phyloP scores from a whole-genome alignment of 2,888 invertebrate genomes.

The Drosophila rubida region DNA sequence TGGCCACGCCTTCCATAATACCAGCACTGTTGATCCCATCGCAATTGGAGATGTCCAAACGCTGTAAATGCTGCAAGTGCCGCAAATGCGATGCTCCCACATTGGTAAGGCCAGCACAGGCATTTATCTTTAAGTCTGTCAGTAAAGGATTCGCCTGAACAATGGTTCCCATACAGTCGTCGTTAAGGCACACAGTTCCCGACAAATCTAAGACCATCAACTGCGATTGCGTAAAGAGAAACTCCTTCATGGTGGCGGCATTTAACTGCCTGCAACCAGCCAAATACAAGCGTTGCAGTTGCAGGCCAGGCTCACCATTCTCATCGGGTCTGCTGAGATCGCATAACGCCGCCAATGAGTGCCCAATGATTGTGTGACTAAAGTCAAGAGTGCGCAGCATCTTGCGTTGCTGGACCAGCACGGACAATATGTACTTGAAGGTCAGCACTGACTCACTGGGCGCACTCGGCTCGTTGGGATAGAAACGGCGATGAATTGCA shows the following conservation, averaged over 20 bases:
- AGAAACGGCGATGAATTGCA: slow-evolving; percentile 89
- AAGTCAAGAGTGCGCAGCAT: slow-evolving; percentile 88
- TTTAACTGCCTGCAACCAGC: slow-evolving; percentile 82
- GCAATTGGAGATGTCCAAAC: slow-evolving; percentile 89
- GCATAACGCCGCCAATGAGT: slow-evolving; percentile 87
- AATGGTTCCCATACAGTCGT: slow-evolving; percentile 87
- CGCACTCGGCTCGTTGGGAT: slow-evolving; percentile 85
- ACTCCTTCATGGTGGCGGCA: slow-evolving; percentile 65
- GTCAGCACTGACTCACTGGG: slow-evolving; percentile 90
- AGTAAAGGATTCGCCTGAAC: slow-evolving; percentile 87
- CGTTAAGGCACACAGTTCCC: slow-evolving; percentile 88
- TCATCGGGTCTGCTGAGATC: slow-evolving; percentile 84
- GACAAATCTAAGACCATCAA: slow-evolving; percentile 88
- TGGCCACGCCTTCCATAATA: slow-evolving; percentile 87
- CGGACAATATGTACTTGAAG: slow-evolving; percentile 88
- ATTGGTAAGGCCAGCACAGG: slow-evolving; percentile 89
- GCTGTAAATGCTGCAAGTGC: slow-evolving; percentile 86
- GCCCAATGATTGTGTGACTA: slow-evolving; percentile 89
- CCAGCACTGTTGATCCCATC: slow-evolving; percentile 88
- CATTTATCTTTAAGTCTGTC: slow-evolving; percentile 87
- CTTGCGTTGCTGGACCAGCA: slow-evolving; percentile 86
- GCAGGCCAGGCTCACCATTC: slow-evolving; percentile 70
- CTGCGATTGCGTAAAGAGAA: slow-evolving; percentile 85
- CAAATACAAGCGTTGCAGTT: slow-evolving; percentile 71
- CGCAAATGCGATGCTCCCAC: slow-evolving; percentile 86